Evolutionary conservation across 2,113 vertebrate genomes (phyloP).

Genomic region (Argyrosomus japonicus): DNA sequence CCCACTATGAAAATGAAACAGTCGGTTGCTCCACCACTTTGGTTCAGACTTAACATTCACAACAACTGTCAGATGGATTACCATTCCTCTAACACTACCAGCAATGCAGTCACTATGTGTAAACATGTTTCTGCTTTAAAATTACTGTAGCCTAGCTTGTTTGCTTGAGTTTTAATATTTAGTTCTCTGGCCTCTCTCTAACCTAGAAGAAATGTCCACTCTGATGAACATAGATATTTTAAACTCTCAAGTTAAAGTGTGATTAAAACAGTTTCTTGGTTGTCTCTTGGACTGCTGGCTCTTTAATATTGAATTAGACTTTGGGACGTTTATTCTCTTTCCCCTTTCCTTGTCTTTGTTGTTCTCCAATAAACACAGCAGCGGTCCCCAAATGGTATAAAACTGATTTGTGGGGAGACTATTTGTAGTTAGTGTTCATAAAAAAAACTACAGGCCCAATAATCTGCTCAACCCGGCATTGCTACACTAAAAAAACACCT

Average conservation of each 20-base stretch:
- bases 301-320: neutral
- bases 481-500: slow-evolving; percentile 32
- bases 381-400: slow-evolving; percentile 26
- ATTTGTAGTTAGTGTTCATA: slow-evolving; percentile 58
- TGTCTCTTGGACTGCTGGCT: neutral
- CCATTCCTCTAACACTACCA: too few species aligned
- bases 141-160: too few species aligned
- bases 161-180: too few species aligned
- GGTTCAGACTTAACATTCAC: neutral
- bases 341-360: neutral
- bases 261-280: neutral
- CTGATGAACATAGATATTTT: neutral
- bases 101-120: too few species aligned
- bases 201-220: too few species aligned
- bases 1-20: too few species aligned
- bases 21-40: neutral
- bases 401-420: slow-evolving; percentile 44
- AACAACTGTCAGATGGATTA: neutral
- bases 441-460: slow-evolving; percentile 34
- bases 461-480: slow-evolving; percentile 22
- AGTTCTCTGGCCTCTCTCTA: too few species aligned
- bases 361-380: slow-evolving; percentile 43
- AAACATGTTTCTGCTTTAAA: too few species aligned
- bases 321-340: neutral
- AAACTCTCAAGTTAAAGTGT: neutral